Percentiles rank a stretch among this genome's conserved stretches.
These are phyloP conservation scores for Polypedilum pembai DNA, from an alignment of 1,140 invertebrate species.

Conservation along the genomic window DNA sequence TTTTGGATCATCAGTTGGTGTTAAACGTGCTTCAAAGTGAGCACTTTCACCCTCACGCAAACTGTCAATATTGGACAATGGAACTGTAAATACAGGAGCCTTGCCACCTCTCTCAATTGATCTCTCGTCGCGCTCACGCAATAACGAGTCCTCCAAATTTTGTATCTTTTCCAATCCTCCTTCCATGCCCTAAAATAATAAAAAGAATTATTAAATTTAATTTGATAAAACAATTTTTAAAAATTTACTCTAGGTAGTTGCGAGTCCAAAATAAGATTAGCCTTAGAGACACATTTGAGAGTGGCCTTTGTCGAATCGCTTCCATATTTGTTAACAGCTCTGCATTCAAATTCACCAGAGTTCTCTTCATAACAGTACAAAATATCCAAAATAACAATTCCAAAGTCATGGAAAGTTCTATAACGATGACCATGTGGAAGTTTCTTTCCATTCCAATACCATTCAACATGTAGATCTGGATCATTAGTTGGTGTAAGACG, in stretches of 20 bases:
- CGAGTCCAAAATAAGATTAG: conserved; percentile 87
- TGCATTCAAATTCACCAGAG: conserved; percentile 85
- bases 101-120: conserved; percentile 63
- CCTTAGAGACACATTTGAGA: conserved; percentile 80
- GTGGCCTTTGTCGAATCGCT: conserved; percentile 77
- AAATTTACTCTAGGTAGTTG: conserved; percentile 74
- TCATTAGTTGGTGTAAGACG: conserved; percentile 83
- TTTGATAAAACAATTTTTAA: not conserved
- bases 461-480: conserved; percentile 88
- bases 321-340: conserved; percentile 87
- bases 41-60: conserved; percentile 84
- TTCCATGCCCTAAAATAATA: conserved; percentile 72
- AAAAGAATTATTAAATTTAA: too few species aligned
- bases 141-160: conserved; percentile 78
- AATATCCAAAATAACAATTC: conserved; percentile 92
- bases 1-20: conserved; percentile 88
- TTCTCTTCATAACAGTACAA: conserved; percentile 96
- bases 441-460: conserved; percentile 91
- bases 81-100: conserved; percentile 85
- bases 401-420: conserved; percentile 94
- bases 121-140: conserved; percentile 61
- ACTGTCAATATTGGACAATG: conserved; percentile 76
- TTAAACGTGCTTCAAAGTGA: conserved; percentile 89
- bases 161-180: conserved; percentile 87
- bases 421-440: conserved; percentile 87